Evolutionary conservation across 2,888 invertebrate genomes (phyloP).

Genomic region (Hemicrepidius hirtus): DNA sequence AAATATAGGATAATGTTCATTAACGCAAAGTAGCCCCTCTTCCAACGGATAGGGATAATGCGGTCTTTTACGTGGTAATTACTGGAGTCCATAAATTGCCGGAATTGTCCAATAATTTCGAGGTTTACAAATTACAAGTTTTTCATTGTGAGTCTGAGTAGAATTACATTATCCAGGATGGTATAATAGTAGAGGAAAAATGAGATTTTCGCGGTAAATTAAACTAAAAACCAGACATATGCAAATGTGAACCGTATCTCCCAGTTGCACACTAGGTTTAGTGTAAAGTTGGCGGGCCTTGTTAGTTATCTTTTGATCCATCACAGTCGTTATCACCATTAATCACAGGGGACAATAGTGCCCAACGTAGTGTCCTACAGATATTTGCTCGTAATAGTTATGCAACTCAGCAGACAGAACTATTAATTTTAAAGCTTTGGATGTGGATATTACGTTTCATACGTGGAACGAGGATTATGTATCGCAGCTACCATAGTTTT

Average conservation of each 20-base stretch:
- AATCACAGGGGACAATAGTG: slow-evolving; percentile 58
- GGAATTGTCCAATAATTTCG: slow-evolving; percentile 47
- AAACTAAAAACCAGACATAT: slow-evolving; percentile 60
- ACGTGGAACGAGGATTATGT: slow-evolving; percentile 16
- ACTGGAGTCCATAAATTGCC: slow-evolving; percentile 38
- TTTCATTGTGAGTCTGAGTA: slow-evolving; percentile 36
- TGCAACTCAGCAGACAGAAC: slow-evolving; percentile 51
- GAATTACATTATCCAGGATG: slow-evolving; percentile 53
- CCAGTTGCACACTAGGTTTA: slow-evolving; percentile 50
- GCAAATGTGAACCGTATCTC: slow-evolving; percentile 58
- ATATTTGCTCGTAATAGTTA: slow-evolving; percentile 56
- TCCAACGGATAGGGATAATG: slow-evolving; percentile 36
- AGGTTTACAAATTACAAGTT: slow-evolving; percentile 46
- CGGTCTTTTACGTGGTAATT: slow-evolving; percentile 38
- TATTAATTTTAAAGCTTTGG: slow-evolving; percentile 40
- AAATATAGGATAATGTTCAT: slow-evolving; percentile 54
- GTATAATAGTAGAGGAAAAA: slow-evolving; percentile 58
- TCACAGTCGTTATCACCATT: slow-evolving; percentile 60
- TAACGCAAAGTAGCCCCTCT: slow-evolving; percentile 42
- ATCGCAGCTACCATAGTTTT: too few relatives aligned
- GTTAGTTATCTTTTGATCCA: slow-evolving; percentile 59
- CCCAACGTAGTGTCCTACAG: slow-evolving; percentile 56
- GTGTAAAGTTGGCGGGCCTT: slow-evolving; percentile 53
- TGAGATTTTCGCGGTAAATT: slow-evolving; percentile 59
- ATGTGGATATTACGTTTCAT: slow-evolving; percentile 28